Base-by-base conservation (phyloP, 2,797 vertebrate species). In the Okamejei kenojei region DNA sequence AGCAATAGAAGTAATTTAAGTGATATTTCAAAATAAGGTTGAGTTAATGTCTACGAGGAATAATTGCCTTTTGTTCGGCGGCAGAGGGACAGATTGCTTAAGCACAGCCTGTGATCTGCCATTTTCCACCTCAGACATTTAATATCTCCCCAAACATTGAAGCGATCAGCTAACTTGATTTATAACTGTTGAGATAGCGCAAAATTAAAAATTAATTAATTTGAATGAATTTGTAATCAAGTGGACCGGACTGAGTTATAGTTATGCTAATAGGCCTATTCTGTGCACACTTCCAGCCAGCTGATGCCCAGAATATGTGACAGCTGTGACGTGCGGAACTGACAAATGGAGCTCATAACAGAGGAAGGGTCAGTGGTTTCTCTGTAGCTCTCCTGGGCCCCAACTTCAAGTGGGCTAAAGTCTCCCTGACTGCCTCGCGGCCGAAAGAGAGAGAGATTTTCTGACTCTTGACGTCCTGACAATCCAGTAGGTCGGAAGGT, bases 121-220 rank as follows among this genome's bases (percentile, higher is more conserved):
- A 0, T 94, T 82, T 94, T 93, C 65, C 76, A 93, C 35, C 26
- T 94, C 93, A 94, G 94, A 94, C 93, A 94, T 94, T 95, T 95
- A 93, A 45, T 94, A 93, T 96, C 95, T 96, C 94, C 94, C 23
- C 79, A 93, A 93, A 38, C 88, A 21, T 93, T 95, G 94, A 93
- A 93, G 74, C 94, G 93, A 93, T 90, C 94, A 93, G 19, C 45
- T 95, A 95, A 93, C 94, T 96, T 96, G 96, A 96, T 96, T 96
- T 96, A 96, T 96, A 95, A 93, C 93, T 94, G 94, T 91, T 93
- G 95, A 95, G 94, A 94, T 95, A 95, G 95, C 93, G 65, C 94
- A 95, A 96, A 96, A 96, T 96, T 96, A 96, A 96, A 96, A 96
- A 95, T 96, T 96, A 96, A 96, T 96, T 97, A 95, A 96, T 96